Evolutionary conservation across 1,140 invertebrate species (phyloP), one percentile per base, ranked within the genome.

Genomic region (Leptopilina boulardi): DNA sequence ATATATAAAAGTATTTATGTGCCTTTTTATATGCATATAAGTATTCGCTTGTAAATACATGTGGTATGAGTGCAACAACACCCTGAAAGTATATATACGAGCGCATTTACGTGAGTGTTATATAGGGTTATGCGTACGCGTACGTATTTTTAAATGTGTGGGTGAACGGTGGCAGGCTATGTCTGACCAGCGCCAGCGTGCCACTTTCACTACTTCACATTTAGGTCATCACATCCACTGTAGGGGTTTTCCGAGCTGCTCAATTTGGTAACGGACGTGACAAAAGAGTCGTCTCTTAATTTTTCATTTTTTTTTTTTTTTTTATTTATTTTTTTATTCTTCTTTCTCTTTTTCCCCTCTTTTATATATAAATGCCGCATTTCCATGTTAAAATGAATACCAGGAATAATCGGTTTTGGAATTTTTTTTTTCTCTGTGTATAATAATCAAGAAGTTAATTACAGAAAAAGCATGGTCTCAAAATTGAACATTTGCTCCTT

Each of bases 121-220:
- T 66, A 26, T 66, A 66, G 56, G 56, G 23, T 30, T 66, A 56
- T 56, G 51, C 70, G 41, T 47, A 51, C 73, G 30, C 47, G 18
- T 56, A 56, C 54, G 47, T 51, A 51, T 51, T 51, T 51, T 51
- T 51, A 51, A 51, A 51, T 44, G 79, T 82, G 83, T 82, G 83
- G 80, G 82, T 82, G 82, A 84, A 82, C 59, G 74, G 59, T 66
- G 59, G 59, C 59, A 66, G 59, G 59, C 59, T 23, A 66, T 30
- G 59, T 66, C 59, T 66, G 59, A 66, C 59, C 59, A 59, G 54
- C 11, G 54, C 19, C 54, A 23, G 59, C 59, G 59, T 66, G 59
- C 59, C 59, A 66, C 59, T 66, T 66, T 66, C 59, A 66, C 59
- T 66, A 66, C 59, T 66, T 66, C 59, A 30, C 23, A 66, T 30